Conservation (phyloP, 2,797 vertebrate genomes). For the Darevskia mixta region DNA sequence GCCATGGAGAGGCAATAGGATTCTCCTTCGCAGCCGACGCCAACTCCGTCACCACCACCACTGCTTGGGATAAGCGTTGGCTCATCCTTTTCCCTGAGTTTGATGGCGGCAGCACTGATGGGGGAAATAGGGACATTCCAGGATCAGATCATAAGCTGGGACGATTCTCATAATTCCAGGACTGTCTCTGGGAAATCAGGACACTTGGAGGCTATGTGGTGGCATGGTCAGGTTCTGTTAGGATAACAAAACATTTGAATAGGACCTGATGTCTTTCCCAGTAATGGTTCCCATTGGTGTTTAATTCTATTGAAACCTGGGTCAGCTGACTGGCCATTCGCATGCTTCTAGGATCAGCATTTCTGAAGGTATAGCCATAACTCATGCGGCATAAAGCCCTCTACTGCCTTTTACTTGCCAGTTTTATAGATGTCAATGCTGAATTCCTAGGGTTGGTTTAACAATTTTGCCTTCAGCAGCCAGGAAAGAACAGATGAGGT, state of each 20-base stretch:
- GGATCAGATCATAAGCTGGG: too few species aligned
- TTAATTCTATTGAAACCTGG: not conserved
- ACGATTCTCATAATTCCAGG: too few species aligned
- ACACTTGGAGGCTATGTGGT: not conserved
- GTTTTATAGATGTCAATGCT: not conserved
- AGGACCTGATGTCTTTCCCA: not conserved
- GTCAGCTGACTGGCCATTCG: not conserved
- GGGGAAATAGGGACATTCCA: too few species aligned
- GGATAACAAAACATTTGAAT: not conserved
- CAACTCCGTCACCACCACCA: too few species aligned
- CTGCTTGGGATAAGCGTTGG: too few species aligned
- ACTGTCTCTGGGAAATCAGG: too few species aligned
- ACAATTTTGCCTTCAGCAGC: not conserved
- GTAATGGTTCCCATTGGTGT: not conserved
- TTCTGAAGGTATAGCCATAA: not conserved
- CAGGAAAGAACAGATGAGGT: not conserved
- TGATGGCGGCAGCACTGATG: too few species aligned
- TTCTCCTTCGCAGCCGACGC: too few species aligned
- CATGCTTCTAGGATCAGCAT: not conserved
- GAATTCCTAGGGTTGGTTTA: not conserved
- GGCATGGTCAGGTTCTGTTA: not conserved
- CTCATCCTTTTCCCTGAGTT: too few species aligned
- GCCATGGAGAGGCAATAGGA: too few species aligned
- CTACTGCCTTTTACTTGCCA: not conserved
- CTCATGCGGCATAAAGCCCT: not conserved